Evolutionary conservation across 2,888 invertebrate genomes (phyloP).

Genomic region (Leptarthrus brevirostris): DNA sequence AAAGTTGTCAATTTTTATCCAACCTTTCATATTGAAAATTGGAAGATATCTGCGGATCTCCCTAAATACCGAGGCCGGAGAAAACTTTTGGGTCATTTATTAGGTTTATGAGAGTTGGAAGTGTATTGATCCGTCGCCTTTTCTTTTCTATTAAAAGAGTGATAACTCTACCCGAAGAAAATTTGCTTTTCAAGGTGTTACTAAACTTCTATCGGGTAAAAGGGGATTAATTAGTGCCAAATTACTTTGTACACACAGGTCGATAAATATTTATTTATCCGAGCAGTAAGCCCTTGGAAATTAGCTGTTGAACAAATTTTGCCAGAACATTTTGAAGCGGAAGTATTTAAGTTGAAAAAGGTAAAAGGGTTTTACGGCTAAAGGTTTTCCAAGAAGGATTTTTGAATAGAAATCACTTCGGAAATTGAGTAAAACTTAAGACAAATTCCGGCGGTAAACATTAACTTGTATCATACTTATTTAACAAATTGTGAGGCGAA

Average conservation of each 20-base stretch:
- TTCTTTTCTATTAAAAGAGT: not conserved
- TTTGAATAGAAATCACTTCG: too few species aligned
- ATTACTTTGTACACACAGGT: not conserved
- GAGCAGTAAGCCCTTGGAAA: not conserved
- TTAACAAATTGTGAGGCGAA: too few species aligned
- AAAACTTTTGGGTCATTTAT: conserved; percentile 14
- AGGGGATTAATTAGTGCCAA: not conserved
- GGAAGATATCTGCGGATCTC: not conserved
- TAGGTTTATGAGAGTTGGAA: not conserved
- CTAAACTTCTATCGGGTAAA: not conserved
- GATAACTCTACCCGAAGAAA: not conserved
- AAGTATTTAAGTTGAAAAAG: too few species aligned
- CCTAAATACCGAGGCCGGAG: not conserved
- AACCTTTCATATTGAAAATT: conserved; percentile 23
- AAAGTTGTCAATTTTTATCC: conserved; percentile 30
- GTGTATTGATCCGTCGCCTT: not conserved
- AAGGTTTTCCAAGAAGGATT: too few species aligned
- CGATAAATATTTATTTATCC: not conserved
- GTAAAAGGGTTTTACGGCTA: too few species aligned
- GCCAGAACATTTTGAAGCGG: too few species aligned
- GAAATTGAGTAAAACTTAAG: too few species aligned
- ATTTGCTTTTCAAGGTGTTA: not conserved
- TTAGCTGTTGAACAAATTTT: not conserved
- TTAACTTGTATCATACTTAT: too few species aligned
- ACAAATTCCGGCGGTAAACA: too few species aligned